Percentiles rank a stretch among this genome's conserved stretches.
phyloP scores from a whole-genome alignment of 35 echinoderm and acorn worm species.

The Lytechinus pictus region DNA sequence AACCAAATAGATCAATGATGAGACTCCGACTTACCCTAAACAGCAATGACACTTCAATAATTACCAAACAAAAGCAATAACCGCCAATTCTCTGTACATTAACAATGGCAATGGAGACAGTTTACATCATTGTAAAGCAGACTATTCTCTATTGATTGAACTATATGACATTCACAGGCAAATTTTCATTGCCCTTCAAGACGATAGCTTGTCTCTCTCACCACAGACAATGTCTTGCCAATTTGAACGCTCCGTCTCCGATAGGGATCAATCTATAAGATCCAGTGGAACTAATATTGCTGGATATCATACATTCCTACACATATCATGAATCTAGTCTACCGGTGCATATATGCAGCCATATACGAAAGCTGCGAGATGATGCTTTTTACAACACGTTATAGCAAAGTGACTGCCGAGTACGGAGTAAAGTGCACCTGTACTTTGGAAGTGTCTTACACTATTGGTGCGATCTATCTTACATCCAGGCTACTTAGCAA shows the following conservation, averaged over 20 bases:
- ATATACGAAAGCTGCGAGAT: background rate
- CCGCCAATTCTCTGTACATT: background rate
- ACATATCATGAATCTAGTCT: background rate
- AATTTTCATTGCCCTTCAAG: background rate
- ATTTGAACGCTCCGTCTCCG: background rate
- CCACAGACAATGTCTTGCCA: background rate
- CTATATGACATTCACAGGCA: background rate
- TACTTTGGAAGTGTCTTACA: background rate
- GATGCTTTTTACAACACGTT: background rate
- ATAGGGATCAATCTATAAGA: background rate
- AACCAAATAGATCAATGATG: background rate
- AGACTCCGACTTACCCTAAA: background rate
- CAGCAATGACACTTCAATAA: background rate
- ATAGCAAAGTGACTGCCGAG: background rate
- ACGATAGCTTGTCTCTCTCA: background rate
- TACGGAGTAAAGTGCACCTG: background rate
- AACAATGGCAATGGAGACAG: background rate
- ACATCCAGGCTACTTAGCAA: background rate
- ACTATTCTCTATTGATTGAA: background rate
- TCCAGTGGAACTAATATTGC: background rate
- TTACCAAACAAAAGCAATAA: background rate
- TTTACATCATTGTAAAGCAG: background rate
- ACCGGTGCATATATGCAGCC: background rate
- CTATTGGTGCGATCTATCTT: background rate
- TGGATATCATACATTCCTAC: background rate